A percentile compares a stretch with the other conserved stretches of the same genome.
Evolutionary conservation across 2,797 vertebrate species (phyloP).

Genomic region (Hipposideros larvatus): DNA sequence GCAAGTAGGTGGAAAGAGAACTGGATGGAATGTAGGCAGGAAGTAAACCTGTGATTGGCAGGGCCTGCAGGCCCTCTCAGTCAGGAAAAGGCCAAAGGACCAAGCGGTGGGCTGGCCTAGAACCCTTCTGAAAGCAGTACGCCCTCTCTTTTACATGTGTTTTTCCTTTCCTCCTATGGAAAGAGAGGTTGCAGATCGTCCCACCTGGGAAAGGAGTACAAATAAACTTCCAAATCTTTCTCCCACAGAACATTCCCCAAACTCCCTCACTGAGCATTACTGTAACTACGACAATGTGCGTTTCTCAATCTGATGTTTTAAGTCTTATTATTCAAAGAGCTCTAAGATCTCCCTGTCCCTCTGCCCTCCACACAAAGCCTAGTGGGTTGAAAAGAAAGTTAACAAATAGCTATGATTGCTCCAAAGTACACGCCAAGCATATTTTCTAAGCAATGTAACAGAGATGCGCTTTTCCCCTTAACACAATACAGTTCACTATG

Average conservation of each 20-base stretch:
- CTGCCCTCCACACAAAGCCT: not conserved
- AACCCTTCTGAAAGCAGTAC: not conserved
- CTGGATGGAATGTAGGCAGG: not conserved
- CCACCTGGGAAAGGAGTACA: not conserved
- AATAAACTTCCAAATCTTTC: not conserved
- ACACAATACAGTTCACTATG: not conserved
- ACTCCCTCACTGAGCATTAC: not conserved
- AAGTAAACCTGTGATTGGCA: not conserved
- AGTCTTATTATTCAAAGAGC: not conserved
- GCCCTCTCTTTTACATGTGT: not conserved
- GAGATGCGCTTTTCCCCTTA: not conserved
- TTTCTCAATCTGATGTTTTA: not conserved
- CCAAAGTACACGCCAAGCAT: not conserved
- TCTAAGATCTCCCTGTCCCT: not conserved
- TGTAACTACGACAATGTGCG: not conserved
- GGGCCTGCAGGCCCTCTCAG: not conserved
- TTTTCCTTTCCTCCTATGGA: not conserved
- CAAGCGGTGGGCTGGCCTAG: not conserved
- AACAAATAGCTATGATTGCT: not conserved
- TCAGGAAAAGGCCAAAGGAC: not conserved
- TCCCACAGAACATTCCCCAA: not conserved
- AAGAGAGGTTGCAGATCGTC: not conserved
- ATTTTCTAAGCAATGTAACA: not conserved
- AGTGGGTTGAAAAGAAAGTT: not conserved
- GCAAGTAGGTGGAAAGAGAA: not conserved